Percentiles rank a stretch among this genome's conserved stretches.
phyloP scores from a whole-genome alignment of 2,888 invertebrate species.

The Priocnemis perturbator region DNA sequence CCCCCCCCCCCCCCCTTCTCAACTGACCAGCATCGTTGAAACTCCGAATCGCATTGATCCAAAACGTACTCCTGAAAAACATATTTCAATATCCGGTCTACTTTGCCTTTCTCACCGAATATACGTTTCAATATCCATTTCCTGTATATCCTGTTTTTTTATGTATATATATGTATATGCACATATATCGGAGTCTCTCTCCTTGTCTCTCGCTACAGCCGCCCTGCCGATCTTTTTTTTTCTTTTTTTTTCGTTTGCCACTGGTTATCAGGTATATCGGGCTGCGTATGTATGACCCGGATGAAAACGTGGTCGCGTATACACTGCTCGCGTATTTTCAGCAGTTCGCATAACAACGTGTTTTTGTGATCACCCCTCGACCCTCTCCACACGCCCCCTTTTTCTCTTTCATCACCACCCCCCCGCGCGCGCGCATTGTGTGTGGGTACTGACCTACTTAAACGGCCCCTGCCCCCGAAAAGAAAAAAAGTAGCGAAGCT shows the following conservation, averaged over 20 bases:
- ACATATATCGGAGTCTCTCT: constrained; percentile 12
- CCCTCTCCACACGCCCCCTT: background rate
- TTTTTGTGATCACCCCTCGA: constrained; percentile 30
- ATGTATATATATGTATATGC: constrained; percentile 6
- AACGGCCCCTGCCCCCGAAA: too few species aligned
- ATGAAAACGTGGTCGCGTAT: constrained; percentile 34
- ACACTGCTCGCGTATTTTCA: constrained; percentile 33
- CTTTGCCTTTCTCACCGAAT: constrained; percentile 58
- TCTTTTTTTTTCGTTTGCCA: constrained; percentile 37
- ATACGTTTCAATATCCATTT: constrained; percentile 66
- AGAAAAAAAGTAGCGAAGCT: constrained; percentile 4
- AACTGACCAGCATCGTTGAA: too few species aligned
- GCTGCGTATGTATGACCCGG: constrained; percentile 16
- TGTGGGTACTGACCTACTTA: constrained; percentile 44
- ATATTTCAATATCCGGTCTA: constrained; percentile 67
- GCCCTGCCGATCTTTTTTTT: constrained; percentile 20
- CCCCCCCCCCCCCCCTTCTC: too few species aligned
- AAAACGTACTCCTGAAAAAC: constrained; percentile 61
- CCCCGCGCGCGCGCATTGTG: constrained; percentile 18
- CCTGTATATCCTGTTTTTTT: constrained; percentile 52
- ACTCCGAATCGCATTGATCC: constrained; percentile 36
- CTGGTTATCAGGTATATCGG: constrained; percentile 48
- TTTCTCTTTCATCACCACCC: background rate
- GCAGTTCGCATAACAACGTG: constrained; percentile 49
- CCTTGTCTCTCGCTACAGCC: constrained; percentile 7